Evolutionary conservation across 1,140 invertebrate species (phyloP).

Genomic region (Kradibia gibbosae): DNA sequence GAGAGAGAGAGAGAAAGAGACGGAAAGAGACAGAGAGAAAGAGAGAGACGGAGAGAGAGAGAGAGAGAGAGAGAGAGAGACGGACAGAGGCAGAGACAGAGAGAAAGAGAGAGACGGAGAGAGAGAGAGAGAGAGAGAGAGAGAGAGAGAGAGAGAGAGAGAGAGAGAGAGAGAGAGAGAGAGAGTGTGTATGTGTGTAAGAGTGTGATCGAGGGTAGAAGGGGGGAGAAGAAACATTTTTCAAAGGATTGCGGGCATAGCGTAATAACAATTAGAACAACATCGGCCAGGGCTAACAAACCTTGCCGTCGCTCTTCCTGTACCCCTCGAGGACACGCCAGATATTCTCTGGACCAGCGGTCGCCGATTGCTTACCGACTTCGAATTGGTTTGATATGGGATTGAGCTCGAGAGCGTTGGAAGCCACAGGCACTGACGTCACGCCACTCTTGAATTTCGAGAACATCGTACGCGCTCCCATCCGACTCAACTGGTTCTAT

Average conservation of each 20-base stretch:
- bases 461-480: slow-evolving; percentile 77
- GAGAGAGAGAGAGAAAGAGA: too few relatives aligned
- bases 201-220: too few relatives aligned
- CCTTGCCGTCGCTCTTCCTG: slow-evolving; percentile 91
- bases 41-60: not conserved
- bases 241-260: too few relatives aligned
- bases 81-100: too few relatives aligned
- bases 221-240: too few relatives aligned
- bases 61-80: not conserved
- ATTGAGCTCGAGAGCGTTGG: slow-evolving; percentile 82
- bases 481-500: slow-evolving; percentile 45
- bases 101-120: not conserved
- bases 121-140: slow-evolving; percentile 5
- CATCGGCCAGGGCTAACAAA: too few relatives aligned
- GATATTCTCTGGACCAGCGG: slow-evolving; percentile 90
- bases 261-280: too few relatives aligned
- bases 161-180: slow-evolving; percentile 9
- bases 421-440: slow-evolving; percentile 64
- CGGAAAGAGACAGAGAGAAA: too few relatives aligned
- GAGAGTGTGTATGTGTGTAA: too few relatives aligned
- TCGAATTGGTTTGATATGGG: slow-evolving; percentile 92
- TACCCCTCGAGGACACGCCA: slow-evolving; percentile 95
- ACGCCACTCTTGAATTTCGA: slow-evolving; percentile 81
- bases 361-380: slow-evolving; percentile 88
- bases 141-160: slow-evolving; percentile 15